Evolutionary conservation across 2,888 invertebrate genomes (phyloP), one percentile per base, ranked within the genome.

Genomic region (Acleris cristana): DNA sequence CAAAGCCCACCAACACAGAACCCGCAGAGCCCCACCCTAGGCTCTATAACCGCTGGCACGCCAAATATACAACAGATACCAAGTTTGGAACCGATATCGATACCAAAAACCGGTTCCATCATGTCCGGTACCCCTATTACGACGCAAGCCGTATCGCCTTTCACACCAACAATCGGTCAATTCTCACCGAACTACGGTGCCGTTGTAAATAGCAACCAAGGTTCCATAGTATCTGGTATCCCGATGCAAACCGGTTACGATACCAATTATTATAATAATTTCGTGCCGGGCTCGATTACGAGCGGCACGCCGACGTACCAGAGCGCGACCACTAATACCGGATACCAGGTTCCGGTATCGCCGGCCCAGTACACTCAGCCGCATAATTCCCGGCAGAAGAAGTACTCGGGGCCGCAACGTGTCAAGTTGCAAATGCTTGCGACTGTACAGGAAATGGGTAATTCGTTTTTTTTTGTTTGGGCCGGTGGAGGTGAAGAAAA

Each of bases 391-490:
- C 80, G 88, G 18, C 92, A 90, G 67, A 88, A 94, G 72, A 95
- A 94, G 77, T 94, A 94, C 73, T 94, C 94, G n/a, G 95, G 89
- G 73, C 94, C 92, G 62, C 94, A 86, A 77, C 86, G 93, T 4
- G 84, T 89, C 63, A 92, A 93, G 70, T 78, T 89, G 51, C 92
- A 90, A 78, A 89, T 87, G 75, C 75, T 93, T 74, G 91, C 96
- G 55, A 96, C 96, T 63, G 96, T 96, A 45, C 96, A 96, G 85
- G 96, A 96, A 93, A 93, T 95, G 91, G 96, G 96, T 96, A 95
- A 95, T 90, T 94, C 78, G 68, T 68, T 71, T 77, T 76, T 71
- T 68, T 63, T 71, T 73, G 65, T 74, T 80, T 72, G 74, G 70
- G 49, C 66, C 56, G 69, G 69, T 68, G 63, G 63, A 73, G 19